Base-by-base conservation (phyloP, 35 echinoderm and acorn worm species). In the Holothuria glaberrima region DNA sequence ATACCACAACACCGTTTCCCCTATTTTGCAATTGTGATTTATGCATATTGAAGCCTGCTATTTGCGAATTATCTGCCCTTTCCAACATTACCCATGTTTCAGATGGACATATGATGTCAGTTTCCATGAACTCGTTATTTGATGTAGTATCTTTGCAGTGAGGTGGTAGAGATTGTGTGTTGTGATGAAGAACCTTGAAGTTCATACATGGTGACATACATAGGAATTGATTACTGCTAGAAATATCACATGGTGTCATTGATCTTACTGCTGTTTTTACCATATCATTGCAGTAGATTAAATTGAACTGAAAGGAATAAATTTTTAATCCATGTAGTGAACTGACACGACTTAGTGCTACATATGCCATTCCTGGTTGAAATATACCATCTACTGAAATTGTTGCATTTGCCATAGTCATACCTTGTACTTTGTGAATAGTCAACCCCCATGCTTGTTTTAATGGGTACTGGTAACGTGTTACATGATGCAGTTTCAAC, bases 361-460 rank as follows among this genome's bases (percentile, higher is more conserved):
- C n/a, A n/a, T n/a, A 69, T 54, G 31, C 25, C 66, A 69, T n/a
- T 29, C 71, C 71, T 19, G 73, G 20, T 77, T 77, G 35, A 48
- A 48, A 77, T 0, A 76, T 76, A 22, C 72, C 34, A 9, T 19
- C 34, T 25, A 77, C 48, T 22, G 73, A 77, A n/a, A 77, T 17
- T 9, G 73, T 27, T 9, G 73, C 73, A 9, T 48, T 45, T 22
- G 1, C 32, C 73, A 77, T n/a, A 48, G 73, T 77, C 73, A 77
- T 48, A 5, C 73, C 73, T 48, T 77, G 73, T 0, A 48, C 73
- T 48, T 77, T 77, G 21, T 77, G 73, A 19, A 77, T 77, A 50
- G 73, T 77, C 18, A 77, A 77, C 28, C 20, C 36, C 73, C 73
- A 77, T 50, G 73, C 73, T 13, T 48, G 48, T 20, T 77, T 77